A percentile compares a stretch with the other conserved stretches of the same genome.
Evolutionary conservation across 2,113 vertebrate species (phyloP).

Genomic region (Mugil cephalus): DNA sequence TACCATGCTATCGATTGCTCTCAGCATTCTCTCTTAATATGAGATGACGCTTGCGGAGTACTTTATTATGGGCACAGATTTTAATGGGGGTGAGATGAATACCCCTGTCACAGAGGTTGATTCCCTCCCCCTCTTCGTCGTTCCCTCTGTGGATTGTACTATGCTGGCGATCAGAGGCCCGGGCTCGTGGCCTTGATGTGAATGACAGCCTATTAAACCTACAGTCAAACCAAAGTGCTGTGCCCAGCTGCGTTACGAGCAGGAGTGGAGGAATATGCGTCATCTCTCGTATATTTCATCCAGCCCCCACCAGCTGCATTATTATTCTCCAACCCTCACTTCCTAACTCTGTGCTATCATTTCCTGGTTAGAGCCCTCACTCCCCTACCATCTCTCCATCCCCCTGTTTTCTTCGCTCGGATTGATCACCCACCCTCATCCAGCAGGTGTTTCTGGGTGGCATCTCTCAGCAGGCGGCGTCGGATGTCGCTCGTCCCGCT

Average conservation of each 20-base stretch:
- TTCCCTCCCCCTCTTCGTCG: conserved; percentile 32
- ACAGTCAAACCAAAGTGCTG: conserved; percentile 71
- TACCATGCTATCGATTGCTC: conserved; percentile 62
- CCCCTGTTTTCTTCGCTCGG: conserved; percentile 36
- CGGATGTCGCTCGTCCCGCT: conserved; percentile 49
- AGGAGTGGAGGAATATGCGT: conserved; percentile 56
- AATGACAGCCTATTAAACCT: conserved; percentile 70
- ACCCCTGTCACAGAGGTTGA: conserved; percentile 65
- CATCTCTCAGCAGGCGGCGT: conserved; percentile 44
- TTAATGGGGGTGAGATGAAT: conserved; percentile 80
- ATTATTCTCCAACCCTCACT: conserved; percentile 68
- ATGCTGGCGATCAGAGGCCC: conserved; percentile 54
- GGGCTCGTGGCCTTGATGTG: conserved; percentile 60
- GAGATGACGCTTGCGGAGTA: conserved; percentile 70
- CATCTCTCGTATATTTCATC: conserved; percentile 64
- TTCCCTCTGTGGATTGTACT: conserved; percentile 33
- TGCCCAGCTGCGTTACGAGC: conserved; percentile 73
- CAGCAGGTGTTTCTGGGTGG: conserved; percentile 70
- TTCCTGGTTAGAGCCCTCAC: conserved; percentile 59
- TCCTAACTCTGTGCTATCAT: conserved; percentile 69
- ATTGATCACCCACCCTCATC: conserved; percentile 56
- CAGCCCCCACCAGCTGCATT: conserved; percentile 76
- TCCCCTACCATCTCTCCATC: conserved; percentile 30
- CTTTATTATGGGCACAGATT: conserved; percentile 75
- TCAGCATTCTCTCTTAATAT: conserved; percentile 68